Evolutionary conservation across 2,888 invertebrate species (phyloP), one percentile per base, ranked within the genome.

Genomic region (Lepidochitona cinerea): DNA sequence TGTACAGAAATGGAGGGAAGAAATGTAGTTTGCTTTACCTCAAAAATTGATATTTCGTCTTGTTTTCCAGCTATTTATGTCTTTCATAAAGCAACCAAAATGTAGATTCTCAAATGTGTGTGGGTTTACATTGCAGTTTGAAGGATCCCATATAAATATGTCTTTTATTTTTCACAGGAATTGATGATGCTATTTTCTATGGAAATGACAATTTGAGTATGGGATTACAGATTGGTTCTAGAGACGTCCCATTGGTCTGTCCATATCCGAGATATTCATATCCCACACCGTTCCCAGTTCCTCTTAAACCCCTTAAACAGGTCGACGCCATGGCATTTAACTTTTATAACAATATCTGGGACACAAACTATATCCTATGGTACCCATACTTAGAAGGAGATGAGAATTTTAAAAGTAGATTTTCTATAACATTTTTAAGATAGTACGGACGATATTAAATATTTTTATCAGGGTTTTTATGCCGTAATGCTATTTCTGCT

Each of bases 311-410:
- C 0, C 80, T 87, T n/a, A 68, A 75, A 9, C 76, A 79, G 33
- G 73, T 74, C n/a, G 75, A 82, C 33, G 85, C 86, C 0, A 76
- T 86, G 71, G 82, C 86, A 9, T 88, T 84, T 75, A 87, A 87
- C 77, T 68, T 89, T 35, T 88, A 85, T 75, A 89, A 89, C 77
- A 89, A 88, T 69, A 83, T 89, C 37, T 89, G 89, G 89, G 84
- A 86, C 73, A 88, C 88, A 18, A 89, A 89, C 73, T 89, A 87
- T 71, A 87, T 89, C 36, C 79, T 84, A 52, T 89, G 87, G 86
- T 89, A 89, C 68, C 89, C 89, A 0, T 88, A 83, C 37, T 7
- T 76, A 2, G 52, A 71, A 5, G 80, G 72, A 29, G 83, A 83
- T 75, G 74, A 79, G 53, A 74, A 81, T 72, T 86, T 85, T 75